Percentiles rank a stretch among this genome's conserved stretches.
These are phyloP conservation scores for Sebastes hopkinsi DNA, from an alignment of 2,797 vertebrate species.

Conservation along the genomic window DNA sequence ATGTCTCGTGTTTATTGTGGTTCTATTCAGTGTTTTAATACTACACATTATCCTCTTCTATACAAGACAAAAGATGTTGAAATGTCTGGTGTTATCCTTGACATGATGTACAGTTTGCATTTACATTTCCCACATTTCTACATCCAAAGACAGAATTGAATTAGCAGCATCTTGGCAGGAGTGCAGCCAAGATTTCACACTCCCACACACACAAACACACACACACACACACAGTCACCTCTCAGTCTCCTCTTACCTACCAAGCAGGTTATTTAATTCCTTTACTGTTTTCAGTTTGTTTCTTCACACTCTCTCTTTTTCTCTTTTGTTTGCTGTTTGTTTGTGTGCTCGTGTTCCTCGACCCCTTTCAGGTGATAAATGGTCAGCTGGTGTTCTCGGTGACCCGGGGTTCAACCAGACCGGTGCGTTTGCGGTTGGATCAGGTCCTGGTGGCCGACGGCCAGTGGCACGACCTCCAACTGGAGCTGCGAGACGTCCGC, in stretches of 20 bases:
- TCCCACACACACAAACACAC: background rate
- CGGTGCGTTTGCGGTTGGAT: slow-evolving; percentile 90
- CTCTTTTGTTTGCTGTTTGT: background rate
- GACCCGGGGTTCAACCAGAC: slow-evolving; percentile 84
- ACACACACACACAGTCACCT: background rate
- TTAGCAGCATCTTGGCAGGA: background rate
- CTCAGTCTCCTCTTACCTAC: background rate
- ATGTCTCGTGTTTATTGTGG: background rate
- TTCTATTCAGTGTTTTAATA: background rate
- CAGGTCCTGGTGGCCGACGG: slow-evolving; percentile 93
- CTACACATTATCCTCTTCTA: background rate
- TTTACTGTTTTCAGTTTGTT: background rate
- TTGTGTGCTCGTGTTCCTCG: background rate
- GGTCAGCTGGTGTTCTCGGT: slow-evolving; percentile 93
- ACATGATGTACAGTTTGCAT: background rate
- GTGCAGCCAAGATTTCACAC: slow-evolving; percentile 3
- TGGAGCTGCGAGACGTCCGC: slow-evolving; percentile 91
- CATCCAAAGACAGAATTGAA: background rate
- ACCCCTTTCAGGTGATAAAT: slow-evolving; percentile 83
- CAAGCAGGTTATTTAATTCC: background rate
- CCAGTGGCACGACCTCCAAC: slow-evolving; percentile 94
- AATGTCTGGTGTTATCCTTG: background rate
- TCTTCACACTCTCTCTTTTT: background rate
- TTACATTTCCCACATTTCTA: background rate
- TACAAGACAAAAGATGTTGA: background rate